A percentile compares a stretch with the other conserved stretches of the same genome.
phyloP scores from a whole-genome alignment of 2,113 vertebrate genomes.

The Nymphicus hollandicus region DNA sequence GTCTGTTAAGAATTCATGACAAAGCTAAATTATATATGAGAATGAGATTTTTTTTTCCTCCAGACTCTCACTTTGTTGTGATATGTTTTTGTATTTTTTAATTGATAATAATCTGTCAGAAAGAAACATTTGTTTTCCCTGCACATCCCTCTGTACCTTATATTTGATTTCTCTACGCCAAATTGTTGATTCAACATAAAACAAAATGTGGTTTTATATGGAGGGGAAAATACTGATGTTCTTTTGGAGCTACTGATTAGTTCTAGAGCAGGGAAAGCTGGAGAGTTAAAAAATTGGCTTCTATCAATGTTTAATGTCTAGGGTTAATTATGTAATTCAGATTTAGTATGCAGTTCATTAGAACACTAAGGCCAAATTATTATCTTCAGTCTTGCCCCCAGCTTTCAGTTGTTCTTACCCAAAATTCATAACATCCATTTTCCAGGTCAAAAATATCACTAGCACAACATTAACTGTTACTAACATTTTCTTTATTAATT shows the following conservation, averaged over 20 bases:
- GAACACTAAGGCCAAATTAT: background rate
- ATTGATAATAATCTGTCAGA: background rate
- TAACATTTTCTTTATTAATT: background rate
- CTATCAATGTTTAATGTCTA: background rate
- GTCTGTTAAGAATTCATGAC: conserved; percentile 43
- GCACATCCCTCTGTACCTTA: background rate
- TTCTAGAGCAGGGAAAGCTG: background rate
- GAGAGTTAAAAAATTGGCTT: background rate
- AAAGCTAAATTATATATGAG: conserved; percentile 29
- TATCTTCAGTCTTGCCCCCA: background rate
- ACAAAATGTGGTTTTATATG: background rate
- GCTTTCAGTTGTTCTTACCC: background rate
- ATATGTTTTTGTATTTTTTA: background rate
- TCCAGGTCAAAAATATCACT: background rate
- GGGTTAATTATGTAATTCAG: background rate
- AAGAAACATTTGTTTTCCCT: background rate
- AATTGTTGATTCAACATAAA: background rate
- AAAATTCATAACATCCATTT: background rate
- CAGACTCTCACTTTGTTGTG: background rate
- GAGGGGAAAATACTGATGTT: background rate
- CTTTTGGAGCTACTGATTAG: background rate
- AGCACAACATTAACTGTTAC: background rate
- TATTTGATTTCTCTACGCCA: background rate
- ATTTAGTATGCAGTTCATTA: conserved; percentile 11
- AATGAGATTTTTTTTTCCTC: background rate